A percentile compares a stretch with the other conserved stretches of the same genome.
Evolutionary conservation across 2,888 invertebrate genomes (phyloP).

Genomic region (Drosophila basisetae): DNA sequence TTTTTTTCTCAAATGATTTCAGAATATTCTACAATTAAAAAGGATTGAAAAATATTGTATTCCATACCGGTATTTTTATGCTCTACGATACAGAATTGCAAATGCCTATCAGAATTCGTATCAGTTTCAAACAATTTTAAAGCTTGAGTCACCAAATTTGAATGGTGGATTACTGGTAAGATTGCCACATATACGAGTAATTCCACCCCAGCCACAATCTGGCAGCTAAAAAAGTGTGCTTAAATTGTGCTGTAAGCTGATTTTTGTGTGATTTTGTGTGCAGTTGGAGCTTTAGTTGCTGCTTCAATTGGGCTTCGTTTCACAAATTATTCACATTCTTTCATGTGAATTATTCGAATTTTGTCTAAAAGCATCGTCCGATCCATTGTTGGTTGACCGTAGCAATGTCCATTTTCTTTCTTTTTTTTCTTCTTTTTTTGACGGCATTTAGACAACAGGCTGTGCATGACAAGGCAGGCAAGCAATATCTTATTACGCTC

Average conservation of each 20-base stretch:
- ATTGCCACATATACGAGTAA: background rate
- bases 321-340: background rate
- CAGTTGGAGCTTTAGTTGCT: background rate
- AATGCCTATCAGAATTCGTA: background rate
- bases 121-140: background rate
- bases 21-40: background rate
- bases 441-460: background rate
- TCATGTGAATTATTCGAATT: background rate
- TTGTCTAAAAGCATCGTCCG: background rate
- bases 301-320: background rate
- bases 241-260: background rate
- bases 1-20: background rate
- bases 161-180: background rate
- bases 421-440: background rate
- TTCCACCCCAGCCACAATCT: background rate
- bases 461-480: constrained; percentile 20
- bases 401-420: background rate
- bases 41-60: too few relatives aligned
- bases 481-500: constrained; percentile 48
- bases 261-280: background rate
- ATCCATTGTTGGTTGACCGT: background rate
- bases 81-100: background rate
- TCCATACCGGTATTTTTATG: background rate
- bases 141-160: background rate
- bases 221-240: background rate